phyloP scores from a whole-genome alignment of 1,140 invertebrate species.

The Carcinoscorpius rotundicauda region DNA sequence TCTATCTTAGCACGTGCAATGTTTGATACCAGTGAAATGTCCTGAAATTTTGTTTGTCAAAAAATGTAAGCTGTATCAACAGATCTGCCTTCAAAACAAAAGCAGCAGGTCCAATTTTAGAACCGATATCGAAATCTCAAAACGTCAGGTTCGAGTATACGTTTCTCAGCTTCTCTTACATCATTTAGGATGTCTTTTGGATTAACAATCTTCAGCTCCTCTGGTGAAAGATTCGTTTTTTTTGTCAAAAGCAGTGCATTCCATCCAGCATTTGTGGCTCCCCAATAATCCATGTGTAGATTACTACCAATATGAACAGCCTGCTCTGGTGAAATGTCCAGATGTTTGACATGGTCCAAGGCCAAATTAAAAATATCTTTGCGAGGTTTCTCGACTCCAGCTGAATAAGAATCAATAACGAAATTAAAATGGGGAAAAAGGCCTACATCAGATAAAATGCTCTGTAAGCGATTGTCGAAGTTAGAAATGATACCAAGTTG shows the following conservation, averaged over 20 bases:
- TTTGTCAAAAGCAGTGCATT: constrained; percentile 45
- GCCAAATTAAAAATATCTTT: constrained; percentile 58
- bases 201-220: too few relatives aligned
- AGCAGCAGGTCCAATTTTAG: too few relatives aligned
- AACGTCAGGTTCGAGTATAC: too few relatives aligned
- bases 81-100: too few relatives aligned
- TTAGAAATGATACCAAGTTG: constrained; percentile 66
- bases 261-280: constrained; percentile 59
- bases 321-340: constrained; percentile 36
- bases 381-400: constrained; percentile 60
- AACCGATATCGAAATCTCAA: too few relatives aligned
- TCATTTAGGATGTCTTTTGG: too few relatives aligned
- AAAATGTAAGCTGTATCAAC: too few relatives aligned
- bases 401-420: constrained; percentile 58
- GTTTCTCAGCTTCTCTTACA: too few relatives aligned
- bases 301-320: constrained; percentile 73
- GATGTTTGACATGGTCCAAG: constrained; percentile 30
- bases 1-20: too few relatives aligned
- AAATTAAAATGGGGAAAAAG: constrained; percentile 62
- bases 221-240: too few relatives aligned
- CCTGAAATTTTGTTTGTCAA: too few relatives aligned
- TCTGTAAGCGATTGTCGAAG: constrained; percentile 63
- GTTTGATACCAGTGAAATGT: too few relatives aligned
- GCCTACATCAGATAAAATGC: constrained; percentile 48
- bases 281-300: constrained; percentile 56